Evolutionary conservation across 2,888 invertebrate genomes (phyloP).

Genomic region (Pristionchus maxplancki): DNA sequence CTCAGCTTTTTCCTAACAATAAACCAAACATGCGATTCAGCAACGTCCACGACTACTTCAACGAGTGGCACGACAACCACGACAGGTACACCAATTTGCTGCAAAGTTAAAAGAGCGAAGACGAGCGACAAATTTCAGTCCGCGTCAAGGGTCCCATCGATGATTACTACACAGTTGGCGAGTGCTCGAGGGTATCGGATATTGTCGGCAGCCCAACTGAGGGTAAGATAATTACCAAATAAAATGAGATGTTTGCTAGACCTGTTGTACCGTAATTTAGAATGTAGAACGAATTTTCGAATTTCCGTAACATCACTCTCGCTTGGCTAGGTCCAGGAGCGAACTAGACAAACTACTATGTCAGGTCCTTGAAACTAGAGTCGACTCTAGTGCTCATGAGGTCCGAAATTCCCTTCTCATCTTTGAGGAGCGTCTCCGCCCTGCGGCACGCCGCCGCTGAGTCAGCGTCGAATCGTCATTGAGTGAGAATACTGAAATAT

Average conservation of each 20-base stretch:
- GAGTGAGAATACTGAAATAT: neutral
- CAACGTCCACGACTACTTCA: neutral
- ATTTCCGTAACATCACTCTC: neutral
- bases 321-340: neutral
- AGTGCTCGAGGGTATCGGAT: neutral
- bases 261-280: too few relatives aligned
- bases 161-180: neutral
- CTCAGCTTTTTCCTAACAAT: too few relatives aligned
- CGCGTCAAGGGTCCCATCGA: neutral
- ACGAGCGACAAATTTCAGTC: neutral
- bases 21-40: neutral
- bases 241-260: too few relatives aligned
- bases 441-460: neutral
- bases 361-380: neutral
- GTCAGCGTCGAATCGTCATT: neutral
- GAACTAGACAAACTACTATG: neutral
- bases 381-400: neutral
- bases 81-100: neutral
- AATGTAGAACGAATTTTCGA: too few relatives aligned
- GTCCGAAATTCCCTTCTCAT: neutral
- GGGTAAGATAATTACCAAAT: too few relatives aligned
- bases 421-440: neutral
- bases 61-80: neutral
- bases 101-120: too few relatives aligned
- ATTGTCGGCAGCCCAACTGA: neutral